A percentile compares a stretch with the other conserved stretches of the same genome.
These are phyloP conservation scores for Corythornis madagascariensis DNA, from an alignment of 2,113 vertebrate genomes.

Conservation along the genomic window DNA sequence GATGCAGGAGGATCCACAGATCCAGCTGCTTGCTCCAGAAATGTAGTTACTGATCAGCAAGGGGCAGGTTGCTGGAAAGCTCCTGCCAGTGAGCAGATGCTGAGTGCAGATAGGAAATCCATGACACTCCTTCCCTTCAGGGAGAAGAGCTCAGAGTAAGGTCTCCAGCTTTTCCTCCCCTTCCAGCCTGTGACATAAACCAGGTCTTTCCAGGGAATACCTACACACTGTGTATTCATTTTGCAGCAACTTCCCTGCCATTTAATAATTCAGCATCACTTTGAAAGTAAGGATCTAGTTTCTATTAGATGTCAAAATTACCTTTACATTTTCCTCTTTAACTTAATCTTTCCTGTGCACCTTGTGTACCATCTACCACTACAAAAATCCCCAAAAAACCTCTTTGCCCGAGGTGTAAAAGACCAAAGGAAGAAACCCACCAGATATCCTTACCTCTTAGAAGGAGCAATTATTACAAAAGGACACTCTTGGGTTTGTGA, in stretches of 20 bases:
- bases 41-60: not conserved
- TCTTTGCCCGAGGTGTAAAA: not conserved
- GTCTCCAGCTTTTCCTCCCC: not conserved
- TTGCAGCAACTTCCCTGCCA: not conserved
- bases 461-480: constrained; percentile 24
- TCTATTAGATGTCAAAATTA: not conserved
- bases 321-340: not conserved
- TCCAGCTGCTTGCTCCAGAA: not conserved
- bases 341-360: not conserved
- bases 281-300: not conserved
- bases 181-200: not conserved
- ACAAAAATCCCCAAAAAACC: not conserved
- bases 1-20: not conserved
- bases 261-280: not conserved
- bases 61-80: not conserved
- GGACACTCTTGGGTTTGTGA: not conserved
- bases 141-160: not conserved
- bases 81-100: not conserved
- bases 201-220: not conserved
- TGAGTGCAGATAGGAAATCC: not conserved
- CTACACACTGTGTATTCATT: not conserved
- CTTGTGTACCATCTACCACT: not conserved
- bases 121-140: not conserved
- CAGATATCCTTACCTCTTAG: not conserved
- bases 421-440: not conserved